Conservation (phyloP, 2,113 vertebrate genomes). For the Myrmophylax atrothorax region DNA sequence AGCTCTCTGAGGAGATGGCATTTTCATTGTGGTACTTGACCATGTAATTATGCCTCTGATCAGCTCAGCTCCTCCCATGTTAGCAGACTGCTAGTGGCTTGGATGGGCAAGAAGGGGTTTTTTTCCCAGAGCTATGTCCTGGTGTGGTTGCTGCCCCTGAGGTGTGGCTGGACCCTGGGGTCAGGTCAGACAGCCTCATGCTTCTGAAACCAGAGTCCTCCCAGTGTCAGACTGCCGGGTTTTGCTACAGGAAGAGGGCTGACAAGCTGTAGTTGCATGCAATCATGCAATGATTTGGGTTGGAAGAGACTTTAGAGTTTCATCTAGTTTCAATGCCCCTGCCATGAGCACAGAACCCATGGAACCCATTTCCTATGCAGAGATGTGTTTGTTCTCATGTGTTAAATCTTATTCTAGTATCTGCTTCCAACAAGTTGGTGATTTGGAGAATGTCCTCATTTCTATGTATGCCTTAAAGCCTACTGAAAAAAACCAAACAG, state of each 20-base stretch:
- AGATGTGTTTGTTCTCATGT: background rate
- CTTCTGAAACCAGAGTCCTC: background rate
- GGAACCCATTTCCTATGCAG: background rate
- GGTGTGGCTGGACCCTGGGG: background rate
- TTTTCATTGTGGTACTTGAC: accelerated
- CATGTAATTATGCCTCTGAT: background rate
- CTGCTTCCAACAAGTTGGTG: background rate
- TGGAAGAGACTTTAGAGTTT: background rate
- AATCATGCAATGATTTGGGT: background rate
- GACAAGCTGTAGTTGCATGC: background rate
- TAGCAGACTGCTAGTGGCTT: background rate
- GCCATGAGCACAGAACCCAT: background rate
- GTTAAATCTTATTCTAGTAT: background rate
- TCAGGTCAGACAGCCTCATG: accelerated
- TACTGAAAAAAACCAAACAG: background rate
- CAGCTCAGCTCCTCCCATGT: background rate
- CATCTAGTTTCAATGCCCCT: background rate
- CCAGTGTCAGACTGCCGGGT: background rate
- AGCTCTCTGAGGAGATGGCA: background rate
- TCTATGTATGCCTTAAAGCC: background rate
- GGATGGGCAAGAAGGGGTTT: background rate
- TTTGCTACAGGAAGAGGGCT: background rate
- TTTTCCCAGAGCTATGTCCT: background rate
- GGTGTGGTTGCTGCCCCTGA: background rate
- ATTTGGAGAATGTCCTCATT: background rate